Evolutionary conservation across 2,797 vertebrate species (phyloP).

Genomic region (Enteromius anoplus): DNA sequence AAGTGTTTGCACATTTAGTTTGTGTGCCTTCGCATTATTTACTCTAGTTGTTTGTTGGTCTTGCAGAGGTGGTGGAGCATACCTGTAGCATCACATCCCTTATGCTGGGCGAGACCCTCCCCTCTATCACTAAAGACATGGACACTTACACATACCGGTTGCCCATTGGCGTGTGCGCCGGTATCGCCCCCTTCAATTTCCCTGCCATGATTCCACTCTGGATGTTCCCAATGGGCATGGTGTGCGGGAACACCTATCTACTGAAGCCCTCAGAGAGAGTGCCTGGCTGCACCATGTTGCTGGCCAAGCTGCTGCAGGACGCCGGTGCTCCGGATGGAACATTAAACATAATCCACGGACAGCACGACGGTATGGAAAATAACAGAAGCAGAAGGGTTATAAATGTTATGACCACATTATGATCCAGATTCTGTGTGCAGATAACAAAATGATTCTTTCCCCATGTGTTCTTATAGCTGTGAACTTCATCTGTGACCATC

Average conservation of each 20-base stretch:
- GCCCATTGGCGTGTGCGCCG: constrained; percentile 91
- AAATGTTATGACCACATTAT: not conserved
- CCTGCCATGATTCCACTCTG: constrained; percentile 98
- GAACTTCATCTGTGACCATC: constrained; percentile 97
- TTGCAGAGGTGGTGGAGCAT: constrained; percentile 95
- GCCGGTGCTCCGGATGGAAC: constrained; percentile 93
- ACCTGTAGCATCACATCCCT: constrained; percentile 93
- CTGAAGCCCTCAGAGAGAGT: constrained; percentile 95
- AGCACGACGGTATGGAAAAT: constrained; percentile 83
- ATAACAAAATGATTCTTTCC: not conserved
- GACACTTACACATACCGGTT: constrained; percentile 91
- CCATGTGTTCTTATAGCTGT: constrained; percentile 81
- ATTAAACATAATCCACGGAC: constrained; percentile 93
- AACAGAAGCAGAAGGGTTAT: constrained; percentile 19
- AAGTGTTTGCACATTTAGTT: not conserved
- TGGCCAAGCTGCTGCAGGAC: constrained; percentile 92
- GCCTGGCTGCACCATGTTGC: constrained; percentile 90
- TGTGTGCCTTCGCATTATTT: not conserved
- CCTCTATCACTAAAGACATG: constrained; percentile 96
- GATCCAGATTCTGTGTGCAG: not conserved
- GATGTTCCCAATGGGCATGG: constrained; percentile 98
- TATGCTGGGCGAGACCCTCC: constrained; percentile 93
- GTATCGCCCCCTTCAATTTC: constrained; percentile 95
- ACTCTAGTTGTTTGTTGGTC: constrained; percentile 9
- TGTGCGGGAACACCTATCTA: constrained; percentile 94